Evolutionary conservation across 2,888 invertebrate genomes (phyloP), one percentile per base, ranked within the genome.

Genomic region (Hetaerina titia): DNA sequence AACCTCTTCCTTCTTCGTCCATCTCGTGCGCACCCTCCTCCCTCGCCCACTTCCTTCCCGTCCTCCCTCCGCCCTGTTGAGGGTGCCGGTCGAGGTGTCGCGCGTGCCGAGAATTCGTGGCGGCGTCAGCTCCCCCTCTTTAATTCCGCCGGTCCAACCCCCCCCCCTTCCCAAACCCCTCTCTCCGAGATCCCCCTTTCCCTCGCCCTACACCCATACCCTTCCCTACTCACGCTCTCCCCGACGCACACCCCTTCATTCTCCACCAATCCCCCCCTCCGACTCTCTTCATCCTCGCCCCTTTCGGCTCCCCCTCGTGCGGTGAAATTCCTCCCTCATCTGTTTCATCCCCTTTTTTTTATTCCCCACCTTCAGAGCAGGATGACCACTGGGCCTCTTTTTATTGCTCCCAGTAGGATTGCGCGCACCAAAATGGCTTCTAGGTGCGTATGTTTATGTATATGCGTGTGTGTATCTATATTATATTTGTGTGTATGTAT

Each of bases 41-140:
- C 64, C 92, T 58, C 89, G 22, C 57, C 25, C 63, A 22, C 7
- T 89, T n/a, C 63, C 90, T 60, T 22, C 22, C 63, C 69, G 17
- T 9, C 69, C 15, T 69, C 69, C 69, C 92, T 69, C 69, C n/a
- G 31, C 69, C 22, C 69, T 45, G 90, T 90, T 90, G 90, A 90
- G 58, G 45, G 88, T 88, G 89, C 89, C 56, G 89, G 90, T 60
- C 60, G 90, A 90, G 90, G 90, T 64, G 90, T 92, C 92, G 92
- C 69, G 69, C 92, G 92, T 92, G 92, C 92, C 56, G 45, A 19
- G 92, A 92, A 92, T 92, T 64, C 92, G 92, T 64, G 56, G n/a
- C 58, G 56, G 57, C 88, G 45, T 31, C n/a, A 69, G 81, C 25
- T 31, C 25, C 64, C 92, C 56, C 63, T 64, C 69, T 89, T 89